Evolutionary conservation across 2,113 vertebrate species (phyloP).

Genomic region (Periophthalmus modestus): DNA sequence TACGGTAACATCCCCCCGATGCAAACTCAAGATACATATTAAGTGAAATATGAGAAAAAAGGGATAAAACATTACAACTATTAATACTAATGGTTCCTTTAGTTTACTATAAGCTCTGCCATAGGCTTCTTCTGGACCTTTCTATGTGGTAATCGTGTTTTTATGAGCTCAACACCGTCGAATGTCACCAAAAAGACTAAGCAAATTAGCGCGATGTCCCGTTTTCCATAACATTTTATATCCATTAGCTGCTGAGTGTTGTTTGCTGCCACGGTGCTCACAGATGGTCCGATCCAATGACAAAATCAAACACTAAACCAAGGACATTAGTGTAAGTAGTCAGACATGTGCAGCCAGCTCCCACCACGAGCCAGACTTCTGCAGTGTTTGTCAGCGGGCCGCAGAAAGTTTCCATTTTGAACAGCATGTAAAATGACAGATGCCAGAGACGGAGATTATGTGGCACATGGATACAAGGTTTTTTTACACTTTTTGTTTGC

Average conservation of each 20-base stretch:
- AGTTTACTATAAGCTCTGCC: neutral
- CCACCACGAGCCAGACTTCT: neutral
- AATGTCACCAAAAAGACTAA: neutral
- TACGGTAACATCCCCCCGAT: neutral
- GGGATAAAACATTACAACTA: neutral
- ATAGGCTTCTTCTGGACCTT: neutral
- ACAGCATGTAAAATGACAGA: neutral
- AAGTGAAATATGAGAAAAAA: neutral
- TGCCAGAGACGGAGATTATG: neutral
- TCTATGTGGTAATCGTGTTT: neutral
- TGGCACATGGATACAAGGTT: too few species aligned
- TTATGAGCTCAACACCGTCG: neutral
- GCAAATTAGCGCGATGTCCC: neutral
- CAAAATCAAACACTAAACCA: conserved; percentile 14
- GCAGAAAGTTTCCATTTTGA: neutral
- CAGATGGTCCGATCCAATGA: conserved; percentile 5
- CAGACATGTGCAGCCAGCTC: neutral
- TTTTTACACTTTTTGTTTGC: too few species aligned
- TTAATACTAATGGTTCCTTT: neutral
- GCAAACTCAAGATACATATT: neutral
- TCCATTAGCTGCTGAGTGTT: neutral
- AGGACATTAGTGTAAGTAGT: conserved; percentile 5
- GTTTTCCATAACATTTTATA: neutral
- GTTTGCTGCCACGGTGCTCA: neutral
- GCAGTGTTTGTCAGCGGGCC: neutral